Evolutionary conservation across 2,888 invertebrate genomes (phyloP).

Genomic region (Xanthia togata): DNA sequence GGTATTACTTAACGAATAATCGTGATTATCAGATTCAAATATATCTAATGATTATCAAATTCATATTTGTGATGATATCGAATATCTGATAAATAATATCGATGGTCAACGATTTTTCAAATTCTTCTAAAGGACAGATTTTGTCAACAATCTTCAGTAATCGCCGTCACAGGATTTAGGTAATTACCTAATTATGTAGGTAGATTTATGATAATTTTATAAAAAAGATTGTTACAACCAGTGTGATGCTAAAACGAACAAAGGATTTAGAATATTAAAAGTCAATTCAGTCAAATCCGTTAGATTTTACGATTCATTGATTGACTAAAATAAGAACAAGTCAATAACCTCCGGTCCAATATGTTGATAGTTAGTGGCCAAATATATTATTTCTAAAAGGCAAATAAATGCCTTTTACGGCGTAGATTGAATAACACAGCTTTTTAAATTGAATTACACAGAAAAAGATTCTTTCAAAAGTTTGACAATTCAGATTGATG

Average conservation of each 20-base stretch:
- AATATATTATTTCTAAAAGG: background rate
- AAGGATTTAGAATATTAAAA: constrained; percentile 1
- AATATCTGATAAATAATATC: background rate
- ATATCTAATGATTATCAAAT: background rate
- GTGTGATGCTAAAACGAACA: background rate
- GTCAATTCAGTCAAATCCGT: background rate
- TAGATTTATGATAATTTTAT: background rate
- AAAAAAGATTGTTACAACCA: background rate
- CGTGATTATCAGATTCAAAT: constrained; percentile 4
- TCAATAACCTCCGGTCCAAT: background rate
- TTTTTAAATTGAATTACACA: background rate
- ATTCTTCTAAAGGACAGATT: background rate
- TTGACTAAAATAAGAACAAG: background rate
- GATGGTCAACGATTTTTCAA: background rate
- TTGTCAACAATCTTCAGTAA: constrained; percentile 1
- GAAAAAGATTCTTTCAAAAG: background rate
- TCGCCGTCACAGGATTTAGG: background rate
- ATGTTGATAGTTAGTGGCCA: background rate
- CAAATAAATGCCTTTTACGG: background rate
- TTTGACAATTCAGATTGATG: background rate
- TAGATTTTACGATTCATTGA: constrained; percentile 6
- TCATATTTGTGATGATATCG: background rate
- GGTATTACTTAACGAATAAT: constrained; percentile 16
- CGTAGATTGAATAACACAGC: background rate
- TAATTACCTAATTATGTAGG: background rate